A percentile compares a stretch with the other conserved stretches of the same genome.
Conservation (phyloP, 2,113 vertebrate genomes). For the Salminus brasiliensis region DNA sequence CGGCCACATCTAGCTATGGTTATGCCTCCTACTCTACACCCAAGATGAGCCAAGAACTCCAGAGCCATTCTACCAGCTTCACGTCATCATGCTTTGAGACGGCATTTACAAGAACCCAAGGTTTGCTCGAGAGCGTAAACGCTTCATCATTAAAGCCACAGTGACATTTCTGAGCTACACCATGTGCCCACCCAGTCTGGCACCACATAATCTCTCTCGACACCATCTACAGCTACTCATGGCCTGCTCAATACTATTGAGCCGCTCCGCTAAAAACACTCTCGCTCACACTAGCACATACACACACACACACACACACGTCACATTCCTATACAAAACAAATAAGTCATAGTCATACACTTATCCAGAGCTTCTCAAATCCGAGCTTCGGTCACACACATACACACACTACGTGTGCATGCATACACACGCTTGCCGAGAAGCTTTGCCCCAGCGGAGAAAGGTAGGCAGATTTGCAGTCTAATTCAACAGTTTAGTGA, state of each 20-base stretch:
- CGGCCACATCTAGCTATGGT: too few relatives aligned
- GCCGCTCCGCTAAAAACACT: slow-evolving; percentile 49
- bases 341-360: slow-evolving; percentile 36
- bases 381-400: not conserved
- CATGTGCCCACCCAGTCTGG: not conserved
- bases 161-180: not conserved
- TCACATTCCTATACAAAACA: slow-evolving; percentile 12
- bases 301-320: slow-evolving; percentile 1
- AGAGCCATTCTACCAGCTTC: not conserved
- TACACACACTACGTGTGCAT: not conserved
- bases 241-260: slow-evolving; percentile 73
- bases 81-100: not conserved
- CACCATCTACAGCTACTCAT: slow-evolving; percentile 68
- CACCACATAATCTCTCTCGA: slow-evolving; percentile 55
- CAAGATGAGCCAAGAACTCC: not conserved
- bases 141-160: not conserved
- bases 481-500: slow-evolving; percentile 74
- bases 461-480: slow-evolving; percentile 58
- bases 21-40: too few relatives aligned
- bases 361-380: not conserved
- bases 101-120: not conserved
- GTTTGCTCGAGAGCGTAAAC: not conserved
- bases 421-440: not conserved
- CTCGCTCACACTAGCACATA: slow-evolving; percentile 34
- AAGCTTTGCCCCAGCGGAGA: slow-evolving; percentile 7